Evolutionary conservation across 1,140 invertebrate genomes (phyloP), one percentile per base, ranked within the genome.

Genomic region (Drosophila nikananu): DNA sequence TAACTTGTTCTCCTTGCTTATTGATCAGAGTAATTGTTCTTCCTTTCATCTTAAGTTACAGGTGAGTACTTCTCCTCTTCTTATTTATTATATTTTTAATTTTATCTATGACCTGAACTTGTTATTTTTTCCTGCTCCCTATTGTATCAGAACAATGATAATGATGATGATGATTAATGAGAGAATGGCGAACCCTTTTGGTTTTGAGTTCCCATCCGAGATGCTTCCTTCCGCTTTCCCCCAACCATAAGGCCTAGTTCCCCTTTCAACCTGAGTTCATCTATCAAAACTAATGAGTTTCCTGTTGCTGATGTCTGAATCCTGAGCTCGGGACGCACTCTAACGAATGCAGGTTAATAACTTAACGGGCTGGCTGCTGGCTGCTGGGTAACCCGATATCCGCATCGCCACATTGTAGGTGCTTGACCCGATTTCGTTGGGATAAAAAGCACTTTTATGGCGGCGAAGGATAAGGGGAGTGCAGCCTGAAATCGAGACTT

Each of bases 341-440:
- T 19, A 46, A 48, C 41, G 49, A 55, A 30, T n/a, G 49, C 27
- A 77, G 83, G 84, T 87, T 81, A 87, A 72, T 77, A 83, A 89
- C 84, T 80, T 78, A 55, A 70, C 48, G 58, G 41, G 4, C 46
- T 77, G 80, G 32, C 25, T 25, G 19, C 37, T 66, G 73, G 76
- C 75, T 65, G 71, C 54, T 80, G 84, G 42, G 84, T 81, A 90
- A 87, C 37, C 27, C 23, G 74, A 86, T 86, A 82, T 70, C n/a
- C 10, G 30, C 55, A 48, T 72, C 48, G 60, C 32, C 30, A 52
- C 55, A 44, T 54, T 32, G 48, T 41, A 89, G 84, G 84, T 87
- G 77, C 78, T 84, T 87, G 84, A 87, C 84, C 84, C 66, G 67
- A 64, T 68, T 57, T 46, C 52, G 62, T 57, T 62, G 44, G 6